A percentile compares a stretch with the other conserved stretches of the same genome.
Conservation (phyloP, 2,797 vertebrate genomes). For the Scyliorhinus canicula region DNA sequence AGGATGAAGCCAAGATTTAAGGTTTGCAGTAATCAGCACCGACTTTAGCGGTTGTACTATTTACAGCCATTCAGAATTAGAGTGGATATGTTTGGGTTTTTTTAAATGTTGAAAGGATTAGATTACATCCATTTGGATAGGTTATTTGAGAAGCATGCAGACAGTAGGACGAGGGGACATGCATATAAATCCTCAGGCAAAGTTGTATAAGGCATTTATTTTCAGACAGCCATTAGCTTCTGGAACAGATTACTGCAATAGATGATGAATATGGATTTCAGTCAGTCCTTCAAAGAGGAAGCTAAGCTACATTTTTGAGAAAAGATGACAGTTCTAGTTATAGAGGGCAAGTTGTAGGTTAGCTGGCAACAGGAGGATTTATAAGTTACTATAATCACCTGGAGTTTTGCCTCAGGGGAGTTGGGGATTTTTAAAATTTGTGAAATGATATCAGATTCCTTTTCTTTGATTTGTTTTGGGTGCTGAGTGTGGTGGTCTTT, state of each 20-base stretch:
- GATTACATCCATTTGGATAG: slow-evolving; percentile 29
- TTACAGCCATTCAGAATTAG: neutral
- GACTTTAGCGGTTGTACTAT: neutral
- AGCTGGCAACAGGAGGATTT: slow-evolving; percentile 7
- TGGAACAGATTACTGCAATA: slow-evolving; percentile 31
- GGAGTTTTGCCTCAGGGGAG: neutral
- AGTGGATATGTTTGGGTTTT: neutral
- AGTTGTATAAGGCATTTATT: neutral
- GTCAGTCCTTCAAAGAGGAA: slow-evolving; percentile 7
- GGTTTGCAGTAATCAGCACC: neutral
- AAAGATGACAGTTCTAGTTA: neutral
- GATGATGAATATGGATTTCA: neutral
- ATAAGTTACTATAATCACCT: neutral
- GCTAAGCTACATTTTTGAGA: neutral
- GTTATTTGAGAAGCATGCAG: slow-evolving; percentile 25
- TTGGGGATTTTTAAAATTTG: neutral
- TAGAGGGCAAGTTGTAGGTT: slow-evolving; percentile 2
- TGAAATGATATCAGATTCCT: neutral
- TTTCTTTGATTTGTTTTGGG: neutral
- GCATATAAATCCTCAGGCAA: neutral
- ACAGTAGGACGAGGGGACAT: neutral
- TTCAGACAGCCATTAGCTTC: slow-evolving; percentile 3
- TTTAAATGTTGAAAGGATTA: slow-evolving; percentile 5
- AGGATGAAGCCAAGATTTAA: neutral
- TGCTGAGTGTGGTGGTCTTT: neutral